These are phyloP conservation scores for Bombylius discolor DNA, from an alignment of 2,888 invertebrate genomes.

Conservation along the genomic window DNA sequence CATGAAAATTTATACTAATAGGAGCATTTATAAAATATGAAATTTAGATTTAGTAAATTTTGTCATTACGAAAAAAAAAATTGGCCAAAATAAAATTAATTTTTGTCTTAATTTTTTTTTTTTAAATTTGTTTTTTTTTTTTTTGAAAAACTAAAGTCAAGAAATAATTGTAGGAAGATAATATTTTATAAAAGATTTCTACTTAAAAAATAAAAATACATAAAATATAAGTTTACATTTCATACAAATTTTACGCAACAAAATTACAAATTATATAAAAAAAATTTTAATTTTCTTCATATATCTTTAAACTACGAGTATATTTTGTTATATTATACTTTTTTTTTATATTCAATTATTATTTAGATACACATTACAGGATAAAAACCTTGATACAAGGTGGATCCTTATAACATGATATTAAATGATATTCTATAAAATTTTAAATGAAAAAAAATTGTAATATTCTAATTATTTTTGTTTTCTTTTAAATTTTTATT, in stretches of 20 bases:
- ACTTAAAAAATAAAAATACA: not conserved
- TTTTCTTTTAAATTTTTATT: not conserved
- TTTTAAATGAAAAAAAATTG: not conserved
- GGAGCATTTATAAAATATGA: too few relatives aligned
- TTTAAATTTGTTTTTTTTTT: not conserved
- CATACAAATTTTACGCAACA: not conserved
- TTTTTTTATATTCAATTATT: too few relatives aligned
- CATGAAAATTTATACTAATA: too few relatives aligned
- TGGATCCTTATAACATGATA: slow-evolving; percentile 16
- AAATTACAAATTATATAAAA: not conserved
- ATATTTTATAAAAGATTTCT: not conserved
- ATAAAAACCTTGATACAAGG: slow-evolving; percentile 37
- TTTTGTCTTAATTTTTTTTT: not conserved
- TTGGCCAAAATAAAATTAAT: too few relatives aligned
- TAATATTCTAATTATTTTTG: not conserved
- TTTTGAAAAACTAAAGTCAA: not conserved
- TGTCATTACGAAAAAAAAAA: too few relatives aligned
- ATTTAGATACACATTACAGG: slow-evolving; percentile 11
- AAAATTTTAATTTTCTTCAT: not conserved
- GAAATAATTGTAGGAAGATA: too few relatives aligned
- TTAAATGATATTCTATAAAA: slow-evolving; percentile 2
- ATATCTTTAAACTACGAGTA: not conserved
- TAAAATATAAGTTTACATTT: not conserved
- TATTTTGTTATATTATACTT: not conserved
- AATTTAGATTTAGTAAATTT: too few relatives aligned